Evolutionary conservation across 1,140 invertebrate genomes (phyloP).

Genomic region (Stegodyphus mimosarum): DNA sequence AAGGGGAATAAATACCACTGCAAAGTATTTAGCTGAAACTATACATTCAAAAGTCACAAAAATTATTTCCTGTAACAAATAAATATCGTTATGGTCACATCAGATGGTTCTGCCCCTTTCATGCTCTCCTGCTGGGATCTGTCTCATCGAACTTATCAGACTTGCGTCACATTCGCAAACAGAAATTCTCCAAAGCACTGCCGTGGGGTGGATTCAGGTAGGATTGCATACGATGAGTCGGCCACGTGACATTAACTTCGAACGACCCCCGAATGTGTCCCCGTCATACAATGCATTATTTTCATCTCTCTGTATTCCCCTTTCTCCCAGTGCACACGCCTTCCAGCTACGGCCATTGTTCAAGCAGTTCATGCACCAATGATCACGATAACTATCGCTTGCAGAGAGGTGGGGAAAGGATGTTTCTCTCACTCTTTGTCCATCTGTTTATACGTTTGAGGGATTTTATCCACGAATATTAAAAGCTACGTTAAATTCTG

Average conservation of each 20-base stretch:
- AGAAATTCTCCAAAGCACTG: background rate
- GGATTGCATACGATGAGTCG: background rate
- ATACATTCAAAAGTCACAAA: too few relatives aligned
- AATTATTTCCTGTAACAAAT: too few relatives aligned
- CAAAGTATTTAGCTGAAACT: too few relatives aligned
- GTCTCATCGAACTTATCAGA: background rate
- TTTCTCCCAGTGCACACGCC: background rate
- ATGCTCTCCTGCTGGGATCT: too few relatives aligned
- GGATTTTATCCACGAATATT: too few relatives aligned
- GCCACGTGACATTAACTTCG: slow-evolving; percentile 15
- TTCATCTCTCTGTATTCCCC: background rate
- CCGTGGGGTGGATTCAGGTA: background rate
- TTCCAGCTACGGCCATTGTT: background rate
- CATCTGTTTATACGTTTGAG: background rate
- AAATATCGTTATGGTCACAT: too few relatives aligned
- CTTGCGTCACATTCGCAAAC: slow-evolving; percentile 20
- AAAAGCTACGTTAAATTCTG: too few relatives aligned
- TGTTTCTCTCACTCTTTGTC: background rate
- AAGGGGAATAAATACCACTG: too few relatives aligned
- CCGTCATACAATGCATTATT: slow-evolving; percentile 17
- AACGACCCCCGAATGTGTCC: slow-evolving; percentile 3
- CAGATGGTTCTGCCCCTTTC: too few relatives aligned
- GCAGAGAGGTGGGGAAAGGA: slow-evolving; percentile 1
- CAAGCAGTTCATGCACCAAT: background rate
- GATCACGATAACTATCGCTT: slow-evolving; percentile 1